These are phyloP conservation scores for Aphrophora alni DNA, from an alignment of 2,888 invertebrate species.

Conservation along the genomic window DNA sequence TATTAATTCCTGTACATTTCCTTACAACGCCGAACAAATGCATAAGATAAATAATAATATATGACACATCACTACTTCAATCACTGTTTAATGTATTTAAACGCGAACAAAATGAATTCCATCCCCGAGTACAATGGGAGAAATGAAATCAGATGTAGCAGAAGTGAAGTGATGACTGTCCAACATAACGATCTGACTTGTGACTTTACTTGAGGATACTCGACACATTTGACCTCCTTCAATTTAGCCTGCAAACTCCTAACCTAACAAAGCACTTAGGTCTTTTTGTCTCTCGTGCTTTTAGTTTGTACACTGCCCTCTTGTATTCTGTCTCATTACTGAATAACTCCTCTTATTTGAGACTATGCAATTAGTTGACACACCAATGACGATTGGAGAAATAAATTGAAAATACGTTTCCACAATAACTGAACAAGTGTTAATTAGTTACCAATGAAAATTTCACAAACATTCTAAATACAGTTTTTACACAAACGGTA, in stretches of 20 bases:
- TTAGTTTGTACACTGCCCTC: background rate
- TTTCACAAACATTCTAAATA: too few species aligned
- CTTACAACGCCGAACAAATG: too few species aligned
- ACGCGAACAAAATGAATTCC: too few species aligned
- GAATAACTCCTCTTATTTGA: background rate
- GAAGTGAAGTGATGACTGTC: background rate
- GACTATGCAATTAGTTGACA: background rate
- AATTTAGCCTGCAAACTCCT: background rate
- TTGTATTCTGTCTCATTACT: background rate
- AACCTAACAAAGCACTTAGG: slow-evolving; percentile 6
- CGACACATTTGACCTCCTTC: background rate
- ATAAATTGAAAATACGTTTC: background rate
- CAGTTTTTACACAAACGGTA: too few species aligned
- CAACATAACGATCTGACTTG: background rate
- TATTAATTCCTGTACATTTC: too few species aligned
- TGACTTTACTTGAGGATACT: background rate
- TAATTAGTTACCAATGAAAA: too few species aligned
- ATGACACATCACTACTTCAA: too few species aligned
- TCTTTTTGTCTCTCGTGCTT: background rate
- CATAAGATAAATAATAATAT: too few species aligned
- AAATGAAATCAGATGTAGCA: too few species aligned
- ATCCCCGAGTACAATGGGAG: too few species aligned
- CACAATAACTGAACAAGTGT: too few species aligned
- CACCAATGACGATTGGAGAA: background rate
- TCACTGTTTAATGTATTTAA: too few species aligned